A percentile compares a stretch with the other conserved stretches of the same genome.
Evolutionary conservation across 2,113 vertebrate genomes (phyloP).

Genomic region (Cheirogaleus medius): DNA sequence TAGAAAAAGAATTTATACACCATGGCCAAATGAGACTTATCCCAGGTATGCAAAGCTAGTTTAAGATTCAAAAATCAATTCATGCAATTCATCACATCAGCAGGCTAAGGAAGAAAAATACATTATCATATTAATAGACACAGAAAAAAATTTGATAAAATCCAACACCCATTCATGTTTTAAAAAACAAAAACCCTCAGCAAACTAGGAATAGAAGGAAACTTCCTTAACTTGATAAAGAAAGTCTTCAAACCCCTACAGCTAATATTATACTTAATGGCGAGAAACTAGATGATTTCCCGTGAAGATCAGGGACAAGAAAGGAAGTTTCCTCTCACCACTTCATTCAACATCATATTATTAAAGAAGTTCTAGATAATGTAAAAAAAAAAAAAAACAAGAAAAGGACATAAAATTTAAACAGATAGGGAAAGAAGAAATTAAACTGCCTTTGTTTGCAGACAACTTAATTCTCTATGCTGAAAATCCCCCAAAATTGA

Average conservation of each 20-base stretch:
- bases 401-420: not conserved
- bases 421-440: not conserved
- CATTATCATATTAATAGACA: not conserved
- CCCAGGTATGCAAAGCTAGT: not conserved
- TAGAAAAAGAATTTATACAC: not conserved
- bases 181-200: not conserved
- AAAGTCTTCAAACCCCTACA: not conserved
- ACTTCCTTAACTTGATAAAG: not conserved
- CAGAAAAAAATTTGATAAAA: not conserved
- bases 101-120: not conserved
- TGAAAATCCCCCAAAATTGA: not conserved
- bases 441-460: not conserved
- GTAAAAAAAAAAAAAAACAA: not conserved
- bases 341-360: not conserved
- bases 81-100: not conserved
- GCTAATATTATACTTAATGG: not conserved
- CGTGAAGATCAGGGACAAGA: not conserved
- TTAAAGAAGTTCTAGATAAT: not conserved
- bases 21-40: not conserved
- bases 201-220: not conserved
- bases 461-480: not conserved
- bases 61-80: slow-evolving; percentile 24
- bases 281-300: not conserved
- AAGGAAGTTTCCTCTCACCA: not conserved
- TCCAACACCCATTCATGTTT: not conserved